Evolutionary conservation across 2,888 invertebrate genomes (phyloP), one percentile per base, ranked within the genome.

Genomic region (Beris morrisii): DNA sequence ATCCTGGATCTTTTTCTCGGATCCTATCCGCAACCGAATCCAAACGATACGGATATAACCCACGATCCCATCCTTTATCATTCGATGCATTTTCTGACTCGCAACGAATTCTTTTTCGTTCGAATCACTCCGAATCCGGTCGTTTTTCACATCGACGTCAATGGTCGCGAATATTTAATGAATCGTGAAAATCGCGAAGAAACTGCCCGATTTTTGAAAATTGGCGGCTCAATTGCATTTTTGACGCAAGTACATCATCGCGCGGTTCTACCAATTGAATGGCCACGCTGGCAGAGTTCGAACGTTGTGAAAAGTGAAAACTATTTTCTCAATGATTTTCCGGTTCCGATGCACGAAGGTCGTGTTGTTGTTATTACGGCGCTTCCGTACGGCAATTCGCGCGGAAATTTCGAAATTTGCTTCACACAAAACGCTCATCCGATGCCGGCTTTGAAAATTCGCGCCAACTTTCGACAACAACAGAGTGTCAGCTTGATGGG

Each of bases 171-270:
- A 13, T 56, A n/a, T 43, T n/a, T 15, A 43, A 4, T 56, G 4
- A 4, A 43, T 15, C 38, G 56, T 6, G 44, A 43, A 12, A 38
- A 56, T 56, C 4, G 5, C 9, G 7, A 13, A 43, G 22, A 56
- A 13, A 56, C 6, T 7, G 56, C 13, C 5, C 56, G 15, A 13
- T 56, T 43, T 56, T 11, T 56, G 15, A 38, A 56, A 56, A 56
- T 56, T 15, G 56, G 56, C 22, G 56, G 56, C 4, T 56, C 56
- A 43, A 56, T 56, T 7, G 56, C 56, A 43, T 56, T 43, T 43
- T 22, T 56, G 43, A 56, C 56, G n/a, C 56, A 56, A 22, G 56
- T 56, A 12, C 56, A 56, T 22, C 56, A 43, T 11, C 56, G 43
- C 1, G 2, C 56, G 7, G 43, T 13, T 3, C n/a, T 13, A 2